Conservation (phyloP, 2,797 vertebrate species). For the Mormyrus proboscirostris region DNA sequence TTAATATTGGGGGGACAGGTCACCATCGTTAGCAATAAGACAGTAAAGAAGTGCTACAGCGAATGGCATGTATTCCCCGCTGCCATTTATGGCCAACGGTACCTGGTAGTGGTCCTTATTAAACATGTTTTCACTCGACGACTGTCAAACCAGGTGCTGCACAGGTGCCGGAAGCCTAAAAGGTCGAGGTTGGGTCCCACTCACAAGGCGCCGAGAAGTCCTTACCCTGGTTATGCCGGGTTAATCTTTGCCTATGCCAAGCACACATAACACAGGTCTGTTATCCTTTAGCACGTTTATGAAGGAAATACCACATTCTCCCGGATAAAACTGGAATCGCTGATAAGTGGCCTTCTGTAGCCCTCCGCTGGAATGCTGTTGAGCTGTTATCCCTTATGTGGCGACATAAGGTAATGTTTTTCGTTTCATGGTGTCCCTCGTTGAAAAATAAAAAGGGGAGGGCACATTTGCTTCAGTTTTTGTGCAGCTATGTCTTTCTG, state of each 20-base stretch:
- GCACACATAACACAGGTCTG: neutral
- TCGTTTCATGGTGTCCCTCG: neutral
- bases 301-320: neutral
- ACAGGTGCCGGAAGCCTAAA: conserved; percentile 25
- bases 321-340: neutral
- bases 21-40: neutral
- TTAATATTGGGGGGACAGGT: neutral
- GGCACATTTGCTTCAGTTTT: conserved; percentile 12
- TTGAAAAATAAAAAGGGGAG: neutral
- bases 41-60: neutral
- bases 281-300: neutral
- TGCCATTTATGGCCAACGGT: neutral
- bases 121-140: conserved; percentile 11
- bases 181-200: conserved; percentile 4
- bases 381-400: neutral
- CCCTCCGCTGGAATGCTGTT: neutral
- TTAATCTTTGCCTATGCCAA: neutral
- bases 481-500: neutral
- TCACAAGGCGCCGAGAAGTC: conserved; percentile 18
- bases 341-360: neutral
- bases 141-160: conserved; percentile 9
- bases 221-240: neutral
- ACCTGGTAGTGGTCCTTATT: neutral
- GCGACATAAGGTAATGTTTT: conserved; percentile 5
- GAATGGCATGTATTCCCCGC: neutral